These are phyloP conservation scores for Cyprinodon variegatus DNA, from an alignment of 2,113 vertebrate genomes.

Conservation along the genomic window DNA sequence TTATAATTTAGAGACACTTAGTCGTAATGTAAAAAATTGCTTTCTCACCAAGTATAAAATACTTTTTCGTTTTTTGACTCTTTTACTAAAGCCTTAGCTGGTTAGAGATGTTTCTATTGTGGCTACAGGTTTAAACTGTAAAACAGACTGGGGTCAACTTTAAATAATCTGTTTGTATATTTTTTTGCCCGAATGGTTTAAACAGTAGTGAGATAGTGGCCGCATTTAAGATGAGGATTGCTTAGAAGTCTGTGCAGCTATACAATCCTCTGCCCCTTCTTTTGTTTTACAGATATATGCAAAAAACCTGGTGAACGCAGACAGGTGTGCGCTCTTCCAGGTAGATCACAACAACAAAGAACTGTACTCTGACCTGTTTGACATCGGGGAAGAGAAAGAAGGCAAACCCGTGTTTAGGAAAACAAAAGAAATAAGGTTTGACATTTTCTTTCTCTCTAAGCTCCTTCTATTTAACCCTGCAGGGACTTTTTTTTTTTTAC, in stretches of 20 bases:
- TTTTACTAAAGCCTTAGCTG: constrained; percentile 19
- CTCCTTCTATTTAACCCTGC: not conserved
- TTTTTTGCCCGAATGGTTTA: not conserved
- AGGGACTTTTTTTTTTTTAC: not conserved
- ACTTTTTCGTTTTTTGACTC: not conserved
- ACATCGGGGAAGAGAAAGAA: constrained; percentile 97
- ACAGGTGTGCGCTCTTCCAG: constrained; percentile 99
- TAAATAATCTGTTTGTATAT: not conserved
- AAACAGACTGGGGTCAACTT: not conserved
- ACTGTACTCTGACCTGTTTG: constrained; percentile 97
- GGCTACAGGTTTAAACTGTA: not conserved
- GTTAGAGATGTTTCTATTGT: constrained; percentile 29
- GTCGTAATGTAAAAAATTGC: too few relatives aligned
- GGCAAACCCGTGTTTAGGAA: constrained; percentile 97
- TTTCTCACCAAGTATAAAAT: not conserved
- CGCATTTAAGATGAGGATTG: not conserved
- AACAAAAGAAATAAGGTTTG: constrained; percentile 99
- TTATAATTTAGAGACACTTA: too few relatives aligned
- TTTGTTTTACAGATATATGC: constrained; percentile 94
- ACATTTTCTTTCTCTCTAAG: not conserved
- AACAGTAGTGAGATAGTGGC: not conserved
- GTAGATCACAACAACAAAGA: constrained; percentile 98
- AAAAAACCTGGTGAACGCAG: constrained; percentile 99
- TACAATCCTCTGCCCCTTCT: constrained; percentile 35
- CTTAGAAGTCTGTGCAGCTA: not conserved